Percentiles rank a stretch among this genome's conserved stretches.
These are phyloP conservation scores for Ammospiza caudacuta DNA, from an alignment of 2,113 vertebrate genomes.

Conservation along the genomic window DNA sequence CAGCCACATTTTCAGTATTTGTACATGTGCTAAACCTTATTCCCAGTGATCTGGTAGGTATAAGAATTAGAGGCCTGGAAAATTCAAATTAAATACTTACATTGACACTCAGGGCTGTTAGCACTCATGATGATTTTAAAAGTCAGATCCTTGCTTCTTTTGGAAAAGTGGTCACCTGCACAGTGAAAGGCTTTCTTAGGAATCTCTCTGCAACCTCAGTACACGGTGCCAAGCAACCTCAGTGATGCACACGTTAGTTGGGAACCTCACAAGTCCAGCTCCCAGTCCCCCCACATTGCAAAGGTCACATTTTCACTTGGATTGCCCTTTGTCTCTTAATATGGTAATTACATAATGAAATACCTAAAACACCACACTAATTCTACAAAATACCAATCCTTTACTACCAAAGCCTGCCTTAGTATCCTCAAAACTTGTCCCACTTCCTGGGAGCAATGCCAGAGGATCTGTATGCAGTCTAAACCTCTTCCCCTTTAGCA, in stretches of 20 bases:
- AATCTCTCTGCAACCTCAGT: background rate
- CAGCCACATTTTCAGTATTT: background rate
- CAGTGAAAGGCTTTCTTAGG: background rate
- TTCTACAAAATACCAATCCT: background rate
- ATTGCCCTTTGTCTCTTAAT: background rate
- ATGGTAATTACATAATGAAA: background rate
- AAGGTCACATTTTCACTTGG: background rate
- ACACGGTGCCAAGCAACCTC: background rate
- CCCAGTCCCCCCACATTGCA: background rate
- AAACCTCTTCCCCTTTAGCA: background rate
- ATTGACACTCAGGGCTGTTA: background rate
- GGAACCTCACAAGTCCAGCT: background rate
- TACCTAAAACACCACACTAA: background rate
- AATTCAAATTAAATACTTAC: background rate
- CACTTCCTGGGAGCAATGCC: accelerated
- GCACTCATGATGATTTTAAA: background rate
- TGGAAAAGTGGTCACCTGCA: background rate
- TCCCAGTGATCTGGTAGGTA: background rate
- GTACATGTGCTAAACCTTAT: accelerated
- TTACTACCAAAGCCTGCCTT: background rate
- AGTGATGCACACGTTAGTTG: accelerated
- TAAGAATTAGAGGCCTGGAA: background rate
- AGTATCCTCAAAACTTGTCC: background rate
- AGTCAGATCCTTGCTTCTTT: background rate
- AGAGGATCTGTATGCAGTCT: background rate